Percentiles rank a stretch among this genome's conserved stretches.
phyloP scores from a whole-genome alignment of 2,797 vertebrate genomes.

The Fringilla coelebs region DNA sequence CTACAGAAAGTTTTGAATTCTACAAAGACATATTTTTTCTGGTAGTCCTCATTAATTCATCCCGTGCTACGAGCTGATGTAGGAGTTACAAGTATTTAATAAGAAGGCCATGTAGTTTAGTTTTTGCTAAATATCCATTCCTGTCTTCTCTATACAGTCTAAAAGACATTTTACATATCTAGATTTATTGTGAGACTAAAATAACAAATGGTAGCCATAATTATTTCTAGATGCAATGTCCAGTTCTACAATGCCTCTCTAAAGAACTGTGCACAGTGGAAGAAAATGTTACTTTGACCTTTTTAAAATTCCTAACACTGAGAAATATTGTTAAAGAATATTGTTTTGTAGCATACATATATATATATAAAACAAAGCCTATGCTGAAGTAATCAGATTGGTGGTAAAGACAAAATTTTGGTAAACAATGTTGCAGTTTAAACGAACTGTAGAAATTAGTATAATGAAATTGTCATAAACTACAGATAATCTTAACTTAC shows the following conservation, averaged over 20 bases:
- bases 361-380: not conserved
- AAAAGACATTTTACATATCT: not conserved
- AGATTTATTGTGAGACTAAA: not conserved
- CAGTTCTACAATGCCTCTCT: not conserved
- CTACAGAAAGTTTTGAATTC: not conserved
- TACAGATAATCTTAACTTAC: not conserved
- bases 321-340: not conserved
- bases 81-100: not conserved
- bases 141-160: not conserved
- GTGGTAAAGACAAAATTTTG: not conserved
- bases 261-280: not conserved
- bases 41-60: not conserved
- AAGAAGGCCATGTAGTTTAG: rapidly evolving
- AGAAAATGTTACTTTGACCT: not conserved
- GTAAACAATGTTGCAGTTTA: not conserved
- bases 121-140: not conserved
- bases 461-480: not conserved
- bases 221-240: not conserved
- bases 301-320: not conserved
- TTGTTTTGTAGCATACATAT: not conserved
- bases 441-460: not conserved
- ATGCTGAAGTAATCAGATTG: not conserved
- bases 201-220: not conserved
- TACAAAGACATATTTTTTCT: not conserved
- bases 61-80: not conserved